These are phyloP conservation scores for Seriola quinqueradiata DNA, from an alignment of 2,113 vertebrate genomes.

Conservation along the genomic window DNA sequence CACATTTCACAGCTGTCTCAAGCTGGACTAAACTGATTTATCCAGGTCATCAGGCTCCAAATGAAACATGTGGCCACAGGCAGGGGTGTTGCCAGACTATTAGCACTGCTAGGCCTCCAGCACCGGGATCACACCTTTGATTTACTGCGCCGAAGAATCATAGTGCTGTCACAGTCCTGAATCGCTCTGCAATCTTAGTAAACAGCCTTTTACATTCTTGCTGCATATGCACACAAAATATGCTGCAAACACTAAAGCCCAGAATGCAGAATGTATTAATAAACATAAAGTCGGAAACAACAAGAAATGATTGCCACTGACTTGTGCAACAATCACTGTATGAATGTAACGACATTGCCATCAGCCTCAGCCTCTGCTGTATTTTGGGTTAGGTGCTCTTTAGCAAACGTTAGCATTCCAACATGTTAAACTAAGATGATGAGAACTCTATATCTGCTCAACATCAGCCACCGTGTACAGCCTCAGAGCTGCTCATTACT, in stretches of 20 bases:
- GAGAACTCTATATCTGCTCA: not conserved
- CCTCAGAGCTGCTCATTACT: not conserved
- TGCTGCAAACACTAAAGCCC: conserved; percentile 1
- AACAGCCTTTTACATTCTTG: conserved; percentile 43
- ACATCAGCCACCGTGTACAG: not conserved
- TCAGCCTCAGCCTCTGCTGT: not conserved
- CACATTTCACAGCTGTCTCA: conserved; percentile 46
- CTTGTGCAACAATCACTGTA: not conserved
- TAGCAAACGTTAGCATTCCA: not conserved
- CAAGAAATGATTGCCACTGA: not conserved
- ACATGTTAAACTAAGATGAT: not conserved
- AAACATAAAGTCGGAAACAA: not conserved
- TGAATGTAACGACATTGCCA: not conserved
- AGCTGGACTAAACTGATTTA: conserved; percentile 49
- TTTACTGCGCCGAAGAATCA: conserved; percentile 52
- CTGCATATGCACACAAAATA: conserved; percentile 40
- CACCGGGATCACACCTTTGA: conserved; percentile 44
- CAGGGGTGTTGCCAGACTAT: conserved; percentile 35
- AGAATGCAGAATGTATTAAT: conserved; percentile 18
- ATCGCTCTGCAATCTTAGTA: conserved; percentile 28
- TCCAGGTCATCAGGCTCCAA: conserved; percentile 51
- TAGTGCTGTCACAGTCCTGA: conserved; percentile 21
- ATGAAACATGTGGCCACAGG: conserved; percentile 28
- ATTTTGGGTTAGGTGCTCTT: not conserved
- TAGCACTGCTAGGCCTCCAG: conserved; percentile 19